Conservation (phyloP, 2,797 vertebrate species). For the Dallia pectoralis region DNA sequence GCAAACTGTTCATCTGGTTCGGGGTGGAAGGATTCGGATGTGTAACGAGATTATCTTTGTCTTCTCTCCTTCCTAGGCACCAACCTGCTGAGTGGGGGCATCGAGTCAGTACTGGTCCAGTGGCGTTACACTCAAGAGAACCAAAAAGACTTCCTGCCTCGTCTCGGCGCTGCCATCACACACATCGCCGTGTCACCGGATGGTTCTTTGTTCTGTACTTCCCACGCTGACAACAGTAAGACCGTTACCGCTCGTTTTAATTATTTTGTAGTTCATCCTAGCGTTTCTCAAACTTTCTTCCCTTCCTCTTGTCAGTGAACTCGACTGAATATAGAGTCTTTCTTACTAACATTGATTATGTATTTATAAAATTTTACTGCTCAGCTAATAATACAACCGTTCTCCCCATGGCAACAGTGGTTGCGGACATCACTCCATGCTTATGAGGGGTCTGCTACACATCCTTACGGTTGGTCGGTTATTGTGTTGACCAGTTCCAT, state of each 20-base stretch:
- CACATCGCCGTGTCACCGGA: slow-evolving; percentile 83
- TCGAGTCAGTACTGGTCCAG: slow-evolving; percentile 91
- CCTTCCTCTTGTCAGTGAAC: not conserved
- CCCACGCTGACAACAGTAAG: slow-evolving; percentile 93
- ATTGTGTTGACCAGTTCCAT: not conserved
- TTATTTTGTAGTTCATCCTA: not conserved
- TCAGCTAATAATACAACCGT: too few relatives aligned
- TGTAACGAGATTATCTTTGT: not conserved
- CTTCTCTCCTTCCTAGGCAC: slow-evolving; percentile 69
- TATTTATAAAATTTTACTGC: too few relatives aligned
- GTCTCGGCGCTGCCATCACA: slow-evolving; percentile 85
- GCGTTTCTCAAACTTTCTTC: not conserved
- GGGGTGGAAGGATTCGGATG: not conserved
- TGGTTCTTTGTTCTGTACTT: slow-evolving; percentile 82
- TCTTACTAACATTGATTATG: too few relatives aligned
- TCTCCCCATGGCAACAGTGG: too few relatives aligned
- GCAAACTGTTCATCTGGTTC: not conserved
- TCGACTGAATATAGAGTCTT: not conserved
- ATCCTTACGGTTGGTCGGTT: too few relatives aligned
- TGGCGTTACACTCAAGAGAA: slow-evolving; percentile 80
- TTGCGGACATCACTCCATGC: not conserved
- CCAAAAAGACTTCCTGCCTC: slow-evolving; percentile 87
- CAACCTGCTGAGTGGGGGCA: slow-evolving; percentile 87
- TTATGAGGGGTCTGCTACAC: too few relatives aligned
- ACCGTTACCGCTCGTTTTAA: not conserved